Evolutionary conservation across 2,888 invertebrate species (phyloP), one percentile per base, ranked within the genome.

Genomic region (Exephanes ischioxanthus): DNA sequence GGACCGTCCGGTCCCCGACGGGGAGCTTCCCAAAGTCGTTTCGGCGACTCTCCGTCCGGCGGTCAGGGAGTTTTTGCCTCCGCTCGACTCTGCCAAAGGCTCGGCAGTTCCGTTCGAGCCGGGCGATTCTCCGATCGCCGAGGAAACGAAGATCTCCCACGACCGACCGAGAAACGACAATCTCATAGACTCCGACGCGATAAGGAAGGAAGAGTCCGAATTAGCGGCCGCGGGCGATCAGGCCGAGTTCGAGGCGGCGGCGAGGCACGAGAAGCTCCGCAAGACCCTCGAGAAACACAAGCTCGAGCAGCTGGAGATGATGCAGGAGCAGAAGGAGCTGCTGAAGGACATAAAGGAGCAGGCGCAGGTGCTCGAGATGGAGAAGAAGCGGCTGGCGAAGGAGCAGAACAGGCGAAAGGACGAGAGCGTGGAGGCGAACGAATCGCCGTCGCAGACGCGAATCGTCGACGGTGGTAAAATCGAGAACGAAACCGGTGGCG

Each of bases 301-400:
- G 81, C 95, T 96, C 91, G 96, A 96, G 90, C 96, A 97, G 90
- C 95, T 96, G 89, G 95, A 96, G 92, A 93, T 97, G 85, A 94
- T 97, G 48, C 95, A 96, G 88, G 96, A 97, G 91, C 96, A 97
- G 89, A 96, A 96, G 88, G 95, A 96, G 90, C 94, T 96, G 83
- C 91, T 96, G 67, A 94, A 95, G 86, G 95, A 96, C 91, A 94
- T 96, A 96, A 95, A 95, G 80, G 95, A 95, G 87, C 95, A 95
- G 5, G 95, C 95, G 81, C 93, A 95, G 85, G 95, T 95, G 88
- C 88, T 95, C 5, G 93, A 95, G 88, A 76, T 78, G 53, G 83
- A 86, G 48, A 84, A 88, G 80, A 73, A 87, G 68, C 63, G 83
- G 14, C 41, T 86, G 55, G 80, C 87, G 5, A 86, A 89, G 63